Conservation (phyloP, 2,113 vertebrate species). For the Aix galericulata region DNA sequence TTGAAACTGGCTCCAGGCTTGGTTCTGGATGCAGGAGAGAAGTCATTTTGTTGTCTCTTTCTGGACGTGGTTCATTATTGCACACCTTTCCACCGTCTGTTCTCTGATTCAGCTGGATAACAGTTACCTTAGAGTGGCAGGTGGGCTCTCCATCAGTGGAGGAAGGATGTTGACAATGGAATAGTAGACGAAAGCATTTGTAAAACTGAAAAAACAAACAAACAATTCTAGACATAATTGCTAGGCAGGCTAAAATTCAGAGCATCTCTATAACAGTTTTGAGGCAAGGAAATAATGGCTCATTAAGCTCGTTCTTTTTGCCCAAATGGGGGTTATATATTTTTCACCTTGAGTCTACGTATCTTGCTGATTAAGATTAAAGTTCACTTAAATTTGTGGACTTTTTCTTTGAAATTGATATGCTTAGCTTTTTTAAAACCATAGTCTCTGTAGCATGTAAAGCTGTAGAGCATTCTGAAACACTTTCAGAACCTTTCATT, state of each 20-base stretch:
- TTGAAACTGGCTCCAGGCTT: background rate
- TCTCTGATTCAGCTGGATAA: conserved; percentile 74
- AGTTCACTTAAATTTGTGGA: background rate
- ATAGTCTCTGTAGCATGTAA: background rate
- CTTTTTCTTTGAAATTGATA: background rate
- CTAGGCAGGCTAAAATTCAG: background rate
- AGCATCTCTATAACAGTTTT: background rate
- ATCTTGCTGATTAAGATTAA: background rate
- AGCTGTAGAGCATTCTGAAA: background rate
- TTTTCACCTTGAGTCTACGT: background rate
- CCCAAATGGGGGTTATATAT: background rate
- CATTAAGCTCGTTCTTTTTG: background rate
- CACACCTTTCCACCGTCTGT: fast-evolving
- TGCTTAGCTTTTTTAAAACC: background rate
- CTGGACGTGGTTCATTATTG: background rate
- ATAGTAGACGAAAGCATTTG: conserved; percentile 83
- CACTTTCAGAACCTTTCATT: conserved; percentile 19
- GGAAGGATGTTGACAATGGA: conserved; percentile 70
- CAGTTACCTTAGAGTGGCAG: conserved; percentile 74
- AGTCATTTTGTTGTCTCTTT: background rate
- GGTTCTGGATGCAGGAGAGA: background rate
- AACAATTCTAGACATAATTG: background rate
- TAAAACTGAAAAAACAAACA: conserved; percentile 78
- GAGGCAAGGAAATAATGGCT: background rate
- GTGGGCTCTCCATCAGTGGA: conserved; percentile 54